Evolutionary conservation across 2,113 vertebrate genomes (phyloP), one percentile per base, ranked within the genome.

Genomic region (Ailuropoda melanoleuca): DNA sequence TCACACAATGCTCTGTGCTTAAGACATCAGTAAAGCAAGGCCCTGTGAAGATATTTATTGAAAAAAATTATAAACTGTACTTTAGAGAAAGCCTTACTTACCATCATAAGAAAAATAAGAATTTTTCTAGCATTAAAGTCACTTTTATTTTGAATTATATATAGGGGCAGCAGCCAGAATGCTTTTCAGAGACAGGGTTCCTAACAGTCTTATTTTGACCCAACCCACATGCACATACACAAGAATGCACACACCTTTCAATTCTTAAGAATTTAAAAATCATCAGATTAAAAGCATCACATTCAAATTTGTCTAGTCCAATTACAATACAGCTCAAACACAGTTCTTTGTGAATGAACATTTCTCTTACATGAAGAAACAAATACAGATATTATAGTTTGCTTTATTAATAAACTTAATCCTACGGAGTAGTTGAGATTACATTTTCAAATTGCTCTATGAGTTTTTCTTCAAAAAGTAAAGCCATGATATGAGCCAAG

Each of bases 371-470:
- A 66, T 9, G 21, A 86, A 89, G 23, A 93, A 95, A 97, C 8
- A 95, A 86, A 83, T 43, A 68, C 1, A 50, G 46, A 74, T 87
- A 85, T 58, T 94, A 66, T 39, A 92, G 43, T 72, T 95, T 87
- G 29, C 24, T 81, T 83, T 72, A 85, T 80, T 95, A 93, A 50
- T 83, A 92, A 85, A 29, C 93, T 94, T 89, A 97, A 84, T 82
- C 39, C 46, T 82, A 64, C 56, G 8, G 56, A 60, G 6, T 81
- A 87, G 60, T 87, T 94, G 56, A 88, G 29, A 81, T 77, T 58
- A 83, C 34, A 68, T 26, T 90, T 95, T 92, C 75, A 93, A 94
- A 53, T 46, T 88, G 18, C 56, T 96, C 72, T 50, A 15, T 77
- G 64, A 48, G 34, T 31, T 94, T 88, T 90, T 94, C 53, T 37